A percentile compares a stretch with the other conserved stretches of the same genome.
Evolutionary conservation across 2,888 invertebrate species (phyloP).

Genomic region (Tupiocoris notatus): DNA sequence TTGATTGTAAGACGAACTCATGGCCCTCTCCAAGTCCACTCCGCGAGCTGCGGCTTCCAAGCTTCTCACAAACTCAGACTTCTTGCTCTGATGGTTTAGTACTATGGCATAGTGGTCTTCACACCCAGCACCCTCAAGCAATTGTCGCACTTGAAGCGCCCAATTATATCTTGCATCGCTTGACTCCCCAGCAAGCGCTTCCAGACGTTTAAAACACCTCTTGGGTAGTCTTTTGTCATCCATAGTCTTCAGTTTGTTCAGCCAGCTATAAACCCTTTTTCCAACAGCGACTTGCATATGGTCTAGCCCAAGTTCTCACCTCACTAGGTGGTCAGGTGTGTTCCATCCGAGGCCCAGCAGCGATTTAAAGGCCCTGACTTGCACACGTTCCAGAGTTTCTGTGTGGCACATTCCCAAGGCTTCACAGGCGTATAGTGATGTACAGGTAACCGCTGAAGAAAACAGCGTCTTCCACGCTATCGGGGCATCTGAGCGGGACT

Average conservation of each 20-base stretch:
- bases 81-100: not conserved
- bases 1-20: not conserved
- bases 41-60: not conserved
- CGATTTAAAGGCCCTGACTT: constrained; percentile 28
- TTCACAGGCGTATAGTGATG: not conserved
- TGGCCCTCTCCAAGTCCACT: not conserved
- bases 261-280: not conserved
- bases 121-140: not conserved
- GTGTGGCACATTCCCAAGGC: not conserved
- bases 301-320: not conserved
- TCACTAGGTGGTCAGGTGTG: not conserved
- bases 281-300: not conserved
- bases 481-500: not conserved
- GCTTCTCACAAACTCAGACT: not conserved
- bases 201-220: constrained; percentile 4
- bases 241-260: not conserved
- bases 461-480: constrained; percentile 4
- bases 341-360: not conserved
- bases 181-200: not conserved
- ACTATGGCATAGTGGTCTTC: not conserved
- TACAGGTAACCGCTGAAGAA: not conserved
- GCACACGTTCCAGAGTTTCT: constrained; percentile 1
- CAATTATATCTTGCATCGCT: not conserved
- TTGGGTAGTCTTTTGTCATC: not conserved
- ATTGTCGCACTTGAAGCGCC: not conserved